Evolutionary conservation across 2,888 invertebrate species (phyloP).

Genomic region (Ganaspis brasiliensis): DNA sequence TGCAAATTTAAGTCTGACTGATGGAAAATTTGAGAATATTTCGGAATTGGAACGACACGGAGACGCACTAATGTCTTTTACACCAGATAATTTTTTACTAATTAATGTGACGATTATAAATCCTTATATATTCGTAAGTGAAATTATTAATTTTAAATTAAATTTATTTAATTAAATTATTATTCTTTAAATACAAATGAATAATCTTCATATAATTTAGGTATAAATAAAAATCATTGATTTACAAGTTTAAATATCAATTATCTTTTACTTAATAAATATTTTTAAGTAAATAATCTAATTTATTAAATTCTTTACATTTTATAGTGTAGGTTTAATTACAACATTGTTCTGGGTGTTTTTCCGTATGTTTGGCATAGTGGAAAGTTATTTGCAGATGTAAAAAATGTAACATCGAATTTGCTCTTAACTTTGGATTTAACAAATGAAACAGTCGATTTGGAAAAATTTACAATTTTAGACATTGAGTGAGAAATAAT

Average conservation of each 20-base stretch:
- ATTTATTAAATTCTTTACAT: not conserved
- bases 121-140: slow-evolving; percentile 27
- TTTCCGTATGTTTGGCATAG: slow-evolving; percentile 19
- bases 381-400: slow-evolving; percentile 6
- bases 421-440: slow-evolving; percentile 21
- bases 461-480: slow-evolving; percentile 23
- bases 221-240: too few species aligned
- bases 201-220: too few species aligned
- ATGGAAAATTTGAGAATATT: slow-evolving; percentile 3
- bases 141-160: too few species aligned
- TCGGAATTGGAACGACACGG: slow-evolving; percentile 23
- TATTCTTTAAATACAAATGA: too few species aligned
- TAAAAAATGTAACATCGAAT: slow-evolving; percentile 27
- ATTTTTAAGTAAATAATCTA: too few species aligned
- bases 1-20: slow-evolving; percentile 24
- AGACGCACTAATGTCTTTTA: slow-evolving; percentile 2
- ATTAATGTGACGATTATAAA: slow-evolving; percentile 13
- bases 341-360: not conserved
- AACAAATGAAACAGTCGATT: not conserved
- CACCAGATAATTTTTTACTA: slow-evolving; percentile 11
- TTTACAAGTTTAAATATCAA: too few species aligned
- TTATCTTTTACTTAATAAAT: too few species aligned
- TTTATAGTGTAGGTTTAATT: slow-evolving; percentile 9
- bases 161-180: too few species aligned
- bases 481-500: slow-evolving; percentile 16